A percentile compares a stretch with the other conserved stretches of the same genome.
Conservation (phyloP, 2,888 invertebrate species). For the Spatulosminthurus flaviceps region DNA sequence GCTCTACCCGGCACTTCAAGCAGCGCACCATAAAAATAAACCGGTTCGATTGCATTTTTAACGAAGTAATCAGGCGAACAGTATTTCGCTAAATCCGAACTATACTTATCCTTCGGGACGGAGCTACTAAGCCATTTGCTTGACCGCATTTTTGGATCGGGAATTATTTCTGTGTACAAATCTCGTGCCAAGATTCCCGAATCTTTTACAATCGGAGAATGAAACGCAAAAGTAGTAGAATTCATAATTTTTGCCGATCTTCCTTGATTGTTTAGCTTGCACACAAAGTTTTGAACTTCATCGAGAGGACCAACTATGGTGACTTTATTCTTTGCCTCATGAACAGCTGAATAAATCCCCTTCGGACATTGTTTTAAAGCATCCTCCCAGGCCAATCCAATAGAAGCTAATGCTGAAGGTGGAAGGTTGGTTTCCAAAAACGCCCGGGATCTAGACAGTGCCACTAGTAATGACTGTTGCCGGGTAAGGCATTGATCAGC, state of each 20-base stretch:
- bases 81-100: conserved; percentile 72
- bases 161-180: conserved; percentile 37
- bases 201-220: conserved; percentile 65
- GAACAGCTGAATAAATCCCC: conserved; percentile 87
- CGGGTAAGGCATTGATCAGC: conserved; percentile 94
- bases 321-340: conserved; percentile 92
- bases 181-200: conserved; percentile 1
- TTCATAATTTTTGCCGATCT: conserved; percentile 85
- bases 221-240: conserved; percentile 89
- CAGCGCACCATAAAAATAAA: conserved; percentile 74
- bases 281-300: conserved; percentile 75
- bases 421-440: conserved; percentile 64
- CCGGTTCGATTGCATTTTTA: conserved; percentile 80
- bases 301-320: conserved; percentile 88
- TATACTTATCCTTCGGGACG: conserved; percentile 78
- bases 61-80: conserved; percentile 89
- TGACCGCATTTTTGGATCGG: conserved; percentile 69
- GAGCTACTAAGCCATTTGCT: conserved; percentile 87
- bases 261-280: conserved; percentile 75
- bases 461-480: conserved; percentile 88
- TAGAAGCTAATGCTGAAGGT: conserved; percentile 68
- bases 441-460: conserved; percentile 65
- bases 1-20: conserved; percentile 70
- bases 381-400: conserved; percentile 70
- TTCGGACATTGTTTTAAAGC: conserved; percentile 77